Conservation (phyloP, 1,140 invertebrate genomes). For the Drosophila chauvacae region DNA sequence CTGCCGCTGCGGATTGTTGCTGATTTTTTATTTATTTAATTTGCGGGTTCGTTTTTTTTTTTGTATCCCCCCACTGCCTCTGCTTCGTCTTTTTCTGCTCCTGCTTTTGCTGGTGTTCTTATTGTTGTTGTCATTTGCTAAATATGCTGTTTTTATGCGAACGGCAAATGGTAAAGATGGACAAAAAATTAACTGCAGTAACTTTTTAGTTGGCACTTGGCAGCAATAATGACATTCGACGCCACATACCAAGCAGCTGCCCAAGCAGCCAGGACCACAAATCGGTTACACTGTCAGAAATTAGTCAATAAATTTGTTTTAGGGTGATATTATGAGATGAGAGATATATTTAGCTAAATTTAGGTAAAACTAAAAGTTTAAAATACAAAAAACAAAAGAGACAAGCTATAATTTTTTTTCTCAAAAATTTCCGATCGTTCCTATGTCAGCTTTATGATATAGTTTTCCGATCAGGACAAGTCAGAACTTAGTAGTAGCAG, state of each 20-base stretch:
- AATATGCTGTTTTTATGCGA: slow-evolving; percentile 84
- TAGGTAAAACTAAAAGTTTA: neutral
- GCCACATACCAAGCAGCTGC: slow-evolving; percentile 81
- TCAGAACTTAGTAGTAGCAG: no score
- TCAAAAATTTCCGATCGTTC: no score
- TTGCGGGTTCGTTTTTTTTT: slow-evolving; percentile 54
- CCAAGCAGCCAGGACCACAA: slow-evolving; percentile 49
- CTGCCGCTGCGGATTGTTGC: slow-evolving; percentile 50
- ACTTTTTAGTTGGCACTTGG: slow-evolving; percentile 84
- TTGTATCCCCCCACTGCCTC: slow-evolving; percentile 13
- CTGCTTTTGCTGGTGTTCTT: slow-evolving; percentile 22
- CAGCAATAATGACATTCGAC: slow-evolving; percentile 84
- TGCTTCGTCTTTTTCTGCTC: slow-evolving; percentile 22
- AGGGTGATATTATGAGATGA: neutral
- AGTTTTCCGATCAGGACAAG: no score
- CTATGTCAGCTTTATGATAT: no score
- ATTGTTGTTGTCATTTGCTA: slow-evolving; percentile 83
- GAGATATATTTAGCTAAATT: neutral
- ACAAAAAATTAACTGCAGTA: slow-evolving; percentile 81
- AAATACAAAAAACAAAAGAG: neutral
- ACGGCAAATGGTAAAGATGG: slow-evolving; percentile 76
- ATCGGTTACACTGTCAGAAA: slow-evolving; percentile 5
- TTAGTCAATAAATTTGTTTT: neutral
- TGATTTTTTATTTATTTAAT: slow-evolving; percentile 84
- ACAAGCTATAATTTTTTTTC: no score